Evolutionary conservation across 1,140 invertebrate genomes (phyloP).

Genomic region (Lordiphosa collinella): DNA sequence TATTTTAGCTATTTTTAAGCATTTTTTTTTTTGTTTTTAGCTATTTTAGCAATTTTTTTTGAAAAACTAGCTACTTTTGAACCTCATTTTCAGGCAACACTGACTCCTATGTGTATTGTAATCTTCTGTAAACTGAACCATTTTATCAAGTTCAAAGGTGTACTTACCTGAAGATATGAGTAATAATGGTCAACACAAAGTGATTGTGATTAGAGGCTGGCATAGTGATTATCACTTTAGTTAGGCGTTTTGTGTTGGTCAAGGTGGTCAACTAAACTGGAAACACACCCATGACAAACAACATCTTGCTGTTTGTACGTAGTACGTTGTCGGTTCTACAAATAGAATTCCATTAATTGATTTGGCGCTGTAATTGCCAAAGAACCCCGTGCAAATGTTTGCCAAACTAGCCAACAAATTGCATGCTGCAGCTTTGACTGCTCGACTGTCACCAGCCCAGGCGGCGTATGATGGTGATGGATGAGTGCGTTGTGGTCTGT

Average conservation of each 20-base stretch:
- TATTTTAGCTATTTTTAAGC: too few relatives aligned
- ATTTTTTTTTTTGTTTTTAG: too few relatives aligned
- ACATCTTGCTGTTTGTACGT: slow-evolving; percentile 7
- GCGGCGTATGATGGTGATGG: slow-evolving; percentile 62
- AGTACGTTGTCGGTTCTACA: neutral
- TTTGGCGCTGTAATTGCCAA: slow-evolving; percentile 39
- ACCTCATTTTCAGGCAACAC: too few relatives aligned
- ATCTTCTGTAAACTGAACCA: too few relatives aligned
- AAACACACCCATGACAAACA: neutral
- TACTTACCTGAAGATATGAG: neutral
- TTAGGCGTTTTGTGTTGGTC: slow-evolving; percentile 38
- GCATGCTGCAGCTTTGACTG: slow-evolving; percentile 9
- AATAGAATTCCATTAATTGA: slow-evolving; percentile 33
- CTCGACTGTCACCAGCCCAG: slow-evolving; percentile 20
- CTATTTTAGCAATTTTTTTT: too few relatives aligned
- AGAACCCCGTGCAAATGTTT: slow-evolving; percentile 47
- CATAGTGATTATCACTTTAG: slow-evolving; percentile 22
- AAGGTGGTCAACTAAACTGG: neutral
- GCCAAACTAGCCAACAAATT: slow-evolving; percentile 28
- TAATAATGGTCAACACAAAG: slow-evolving; percentile 8
- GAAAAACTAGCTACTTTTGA: too few relatives aligned
- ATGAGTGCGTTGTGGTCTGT: slow-evolving; percentile 20
- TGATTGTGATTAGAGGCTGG: slow-evolving; percentile 28
- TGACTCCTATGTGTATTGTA: too few relatives aligned
- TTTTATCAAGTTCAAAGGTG: too few relatives aligned